A percentile compares a stretch with the other conserved stretches of the same genome.
These are phyloP conservation scores for Nesometra sesokonis DNA, from an alignment of 35 echinoderm and acorn worm species.

Conservation along the genomic window DNA sequence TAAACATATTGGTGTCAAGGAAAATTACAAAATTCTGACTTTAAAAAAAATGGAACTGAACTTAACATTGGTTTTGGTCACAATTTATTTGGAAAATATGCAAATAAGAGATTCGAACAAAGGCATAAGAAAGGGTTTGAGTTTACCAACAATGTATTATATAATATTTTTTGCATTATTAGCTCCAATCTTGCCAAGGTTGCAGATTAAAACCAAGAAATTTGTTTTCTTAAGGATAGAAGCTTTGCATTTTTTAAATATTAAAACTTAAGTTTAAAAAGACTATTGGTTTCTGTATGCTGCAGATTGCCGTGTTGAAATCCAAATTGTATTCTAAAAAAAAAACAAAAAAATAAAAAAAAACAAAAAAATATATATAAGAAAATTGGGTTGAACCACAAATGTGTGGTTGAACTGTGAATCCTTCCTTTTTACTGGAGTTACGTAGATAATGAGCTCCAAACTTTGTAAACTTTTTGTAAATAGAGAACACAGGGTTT, in stretches of 20 bases:
- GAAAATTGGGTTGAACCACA: not conserved
- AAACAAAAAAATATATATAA: not conserved
- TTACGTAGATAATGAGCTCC: not conserved
- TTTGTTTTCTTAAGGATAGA: not conserved
- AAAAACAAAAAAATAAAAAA: not conserved
- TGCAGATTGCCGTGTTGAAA: not conserved
- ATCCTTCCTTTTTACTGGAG: not conserved
- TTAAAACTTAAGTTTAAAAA: not conserved
- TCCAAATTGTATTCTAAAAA: conserved; percentile 1
- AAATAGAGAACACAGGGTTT: not conserved
- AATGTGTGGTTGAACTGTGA: not conserved
- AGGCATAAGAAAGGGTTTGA: not conserved
- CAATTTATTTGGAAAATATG: not conserved
- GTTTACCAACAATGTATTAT: not conserved
- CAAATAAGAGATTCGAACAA: not conserved
- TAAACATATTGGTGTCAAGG: not conserved
- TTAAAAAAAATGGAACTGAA: not conserved
- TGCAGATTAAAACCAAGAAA: not conserved
- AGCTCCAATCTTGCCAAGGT: not conserved
- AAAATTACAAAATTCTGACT: not conserved
- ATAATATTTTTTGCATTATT: not conserved
- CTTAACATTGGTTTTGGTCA: not conserved
- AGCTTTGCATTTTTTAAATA: not conserved
- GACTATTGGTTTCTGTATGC: not conserved
- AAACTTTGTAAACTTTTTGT: not conserved